Conservation (phyloP, 2,113 vertebrate genomes). For the Hippocampus mohnikei region DNA sequence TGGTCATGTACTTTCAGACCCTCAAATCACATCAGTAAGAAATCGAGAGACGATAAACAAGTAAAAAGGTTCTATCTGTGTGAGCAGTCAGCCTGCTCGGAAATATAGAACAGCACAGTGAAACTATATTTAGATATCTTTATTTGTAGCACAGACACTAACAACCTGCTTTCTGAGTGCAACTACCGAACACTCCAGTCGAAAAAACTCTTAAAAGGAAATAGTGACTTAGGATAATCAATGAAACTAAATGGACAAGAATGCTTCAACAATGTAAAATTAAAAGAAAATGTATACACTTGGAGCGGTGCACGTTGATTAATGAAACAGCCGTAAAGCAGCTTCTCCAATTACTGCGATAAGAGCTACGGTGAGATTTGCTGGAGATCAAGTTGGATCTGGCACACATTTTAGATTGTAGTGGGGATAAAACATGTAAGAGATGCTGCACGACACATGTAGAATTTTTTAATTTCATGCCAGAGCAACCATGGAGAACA, state of each 20-base stretch:
- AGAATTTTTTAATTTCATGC: slow-evolving; percentile 1
- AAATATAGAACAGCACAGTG: slow-evolving; percentile 1
- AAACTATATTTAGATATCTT: slow-evolving; percentile 8
- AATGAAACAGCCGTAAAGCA: background rate
- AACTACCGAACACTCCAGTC: background rate
- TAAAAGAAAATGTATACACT: background rate
- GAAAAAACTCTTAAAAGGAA: slow-evolving; percentile 1
- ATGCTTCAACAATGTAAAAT: background rate
- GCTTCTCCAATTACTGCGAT: slow-evolving; percentile 2
- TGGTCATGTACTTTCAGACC: slow-evolving; percentile 16
- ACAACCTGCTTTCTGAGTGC: background rate
- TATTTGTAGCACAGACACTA: slow-evolving; percentile 18
- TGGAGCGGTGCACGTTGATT: background rate
- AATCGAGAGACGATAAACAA: slow-evolving; percentile 28
- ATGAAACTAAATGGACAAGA: background rate
- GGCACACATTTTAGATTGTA: background rate
- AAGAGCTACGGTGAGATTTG: background rate
- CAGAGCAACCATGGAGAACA: background rate
- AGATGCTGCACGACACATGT: slow-evolving; percentile 3
- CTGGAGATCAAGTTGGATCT: background rate
- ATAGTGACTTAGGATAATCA: background rate
- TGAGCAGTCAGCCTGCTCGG: slow-evolving; percentile 13
- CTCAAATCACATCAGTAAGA: slow-evolving; percentile 29
- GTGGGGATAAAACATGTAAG: background rate
- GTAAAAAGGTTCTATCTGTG: slow-evolving; percentile 26